Percentiles rank a stretch among this genome's conserved stretches.
These are phyloP conservation scores for Drosophila algonquin DNA, from an alignment of 2,888 invertebrate genomes.

Conservation along the genomic window DNA sequence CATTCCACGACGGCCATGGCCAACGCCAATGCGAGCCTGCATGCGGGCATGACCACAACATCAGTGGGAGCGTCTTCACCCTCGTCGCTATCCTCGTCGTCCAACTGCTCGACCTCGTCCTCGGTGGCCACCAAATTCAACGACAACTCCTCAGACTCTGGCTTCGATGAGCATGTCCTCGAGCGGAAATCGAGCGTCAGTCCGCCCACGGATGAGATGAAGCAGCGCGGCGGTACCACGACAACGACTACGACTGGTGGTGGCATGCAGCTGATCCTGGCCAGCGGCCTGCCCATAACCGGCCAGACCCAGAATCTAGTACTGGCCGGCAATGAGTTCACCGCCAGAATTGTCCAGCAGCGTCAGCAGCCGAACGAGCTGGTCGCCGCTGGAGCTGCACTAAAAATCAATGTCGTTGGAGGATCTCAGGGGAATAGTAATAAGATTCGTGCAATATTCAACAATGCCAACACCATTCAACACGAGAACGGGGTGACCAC, in stretches of 20 bases:
- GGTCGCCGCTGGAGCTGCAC: background rate
- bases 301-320: constrained; percentile 79
- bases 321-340: constrained; percentile 79
- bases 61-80: constrained; percentile 76
- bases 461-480: constrained; percentile 74
- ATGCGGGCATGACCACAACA: constrained; percentile 48
- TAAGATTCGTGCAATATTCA: constrained; percentile 81
- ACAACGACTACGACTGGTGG: constrained; percentile 27
- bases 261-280: constrained; percentile 78
- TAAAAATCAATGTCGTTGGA: constrained; percentile 55
- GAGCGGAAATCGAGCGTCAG: constrained; percentile 82
- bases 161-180: constrained; percentile 87
- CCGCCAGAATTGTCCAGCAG: constrained; percentile 78
- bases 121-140: constrained; percentile 84
- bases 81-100: constrained; percentile 73
- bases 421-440: constrained; percentile 48
- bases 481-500: constrained; percentile 82
- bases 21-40: constrained; percentile 9
- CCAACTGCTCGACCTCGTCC: constrained; percentile 75
- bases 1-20: constrained; percentile 68
- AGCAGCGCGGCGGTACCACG: constrained; percentile 58
- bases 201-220: constrained; percentile 80
- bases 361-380: constrained; percentile 56
- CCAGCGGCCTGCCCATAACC: constrained; percentile 78
- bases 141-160: constrained; percentile 90